A percentile compares a stretch with the other conserved stretches of the same genome.
Conservation (phyloP, 2,888 invertebrate species). For the Agonopterix alstromeriana region DNA sequence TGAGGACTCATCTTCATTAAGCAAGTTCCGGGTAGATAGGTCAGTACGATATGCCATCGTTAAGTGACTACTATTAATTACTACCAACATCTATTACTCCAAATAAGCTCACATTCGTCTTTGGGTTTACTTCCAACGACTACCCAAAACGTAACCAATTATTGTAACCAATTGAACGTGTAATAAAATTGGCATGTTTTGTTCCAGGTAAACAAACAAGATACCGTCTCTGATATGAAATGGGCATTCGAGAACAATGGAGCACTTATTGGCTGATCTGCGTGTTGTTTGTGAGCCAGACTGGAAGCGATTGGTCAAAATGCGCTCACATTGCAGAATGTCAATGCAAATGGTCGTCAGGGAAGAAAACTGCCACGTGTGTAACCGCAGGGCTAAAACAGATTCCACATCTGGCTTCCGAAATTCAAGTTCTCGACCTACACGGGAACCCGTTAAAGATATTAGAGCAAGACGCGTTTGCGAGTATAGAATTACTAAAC, state of each 20-base stretch:
- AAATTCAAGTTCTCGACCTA: conserved; percentile 84
- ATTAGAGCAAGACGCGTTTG: conserved; percentile 86
- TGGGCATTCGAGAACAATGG: conserved; percentile 54
- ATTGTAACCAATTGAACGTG: conserved; percentile 1
- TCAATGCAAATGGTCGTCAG: conserved; percentile 94
- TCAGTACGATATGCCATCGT: conserved; percentile 24
- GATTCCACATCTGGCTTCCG: conserved; percentile 77
- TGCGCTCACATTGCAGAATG: conserved; percentile 85
- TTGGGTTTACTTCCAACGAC: conserved; percentile 3
- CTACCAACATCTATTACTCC: conserved; percentile 5
- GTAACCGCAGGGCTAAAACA: conserved; percentile 83
- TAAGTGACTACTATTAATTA: conserved; percentile 29
- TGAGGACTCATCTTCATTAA: conserved; percentile 27
- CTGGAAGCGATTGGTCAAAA: conserved; percentile 86
- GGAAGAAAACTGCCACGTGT: conserved; percentile 92
- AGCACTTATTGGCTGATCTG: conserved; percentile 40
- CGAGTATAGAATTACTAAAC: conserved; percentile 86
- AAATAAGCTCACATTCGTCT: conserved; percentile 11
- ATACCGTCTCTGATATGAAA: conserved; percentile 43
- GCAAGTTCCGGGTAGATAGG: conserved; percentile 23
- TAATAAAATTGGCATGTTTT: conserved; percentile 15
- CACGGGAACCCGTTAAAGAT: conserved; percentile 86
- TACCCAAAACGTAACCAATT: conserved; percentile 9
- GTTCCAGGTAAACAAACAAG: conserved; percentile 47
- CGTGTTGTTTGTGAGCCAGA: conserved; percentile 37